Base-by-base conservation (phyloP, 1,140 invertebrate genomes). In the Drosophila pseudoananassae region DNA sequence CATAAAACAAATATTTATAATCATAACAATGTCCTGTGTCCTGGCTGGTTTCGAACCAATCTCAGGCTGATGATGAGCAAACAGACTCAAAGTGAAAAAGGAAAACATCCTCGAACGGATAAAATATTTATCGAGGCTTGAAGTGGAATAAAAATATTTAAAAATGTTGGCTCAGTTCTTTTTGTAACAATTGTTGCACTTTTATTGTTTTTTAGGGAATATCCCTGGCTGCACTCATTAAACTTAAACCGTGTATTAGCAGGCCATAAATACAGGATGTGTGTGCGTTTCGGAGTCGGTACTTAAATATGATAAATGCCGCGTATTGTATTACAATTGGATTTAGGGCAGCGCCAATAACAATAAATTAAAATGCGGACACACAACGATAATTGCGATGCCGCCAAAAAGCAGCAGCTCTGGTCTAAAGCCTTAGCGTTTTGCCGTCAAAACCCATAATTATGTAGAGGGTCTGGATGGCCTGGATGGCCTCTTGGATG, bases 271-370 rank as follows among this genome's bases (percentile, higher is more conserved):
- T 88, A 74, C 60, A 83, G 83, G 76, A 78, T 87, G 64, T 71
- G 82, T 72, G 76, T 76, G 61, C 33, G 36, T 87, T 74, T 78
- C 12, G 55, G 65, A 83, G 61, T 69, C 79, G 76, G 72, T 76
- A 69, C 63, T 88, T 88, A 89, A 88, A 88, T 82, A 89, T 88
- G 83, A 89, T 88, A 89, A 88, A 88, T 88, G 83, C 84, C 10
- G 56, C 38, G 57, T 83, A 88, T 88, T 83, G 78, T 76, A 83
- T 88, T 88, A 79, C 83, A 83, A 78, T 88, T 83, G 83, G 83
- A 88, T 88, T 88, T 83, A 77, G 83, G 83, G 78, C 83, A 83
- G 63, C 45, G 68, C 72, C 75, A 83, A 78, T 88, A 66, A 88
- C 71, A 87, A 87, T 87, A 87, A 87, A 87, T 88, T 70, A 78